Evolutionary conservation across 2,888 invertebrate species (phyloP), one percentile per base, ranked within the genome.

Genomic region (Tortricodes alternella): DNA sequence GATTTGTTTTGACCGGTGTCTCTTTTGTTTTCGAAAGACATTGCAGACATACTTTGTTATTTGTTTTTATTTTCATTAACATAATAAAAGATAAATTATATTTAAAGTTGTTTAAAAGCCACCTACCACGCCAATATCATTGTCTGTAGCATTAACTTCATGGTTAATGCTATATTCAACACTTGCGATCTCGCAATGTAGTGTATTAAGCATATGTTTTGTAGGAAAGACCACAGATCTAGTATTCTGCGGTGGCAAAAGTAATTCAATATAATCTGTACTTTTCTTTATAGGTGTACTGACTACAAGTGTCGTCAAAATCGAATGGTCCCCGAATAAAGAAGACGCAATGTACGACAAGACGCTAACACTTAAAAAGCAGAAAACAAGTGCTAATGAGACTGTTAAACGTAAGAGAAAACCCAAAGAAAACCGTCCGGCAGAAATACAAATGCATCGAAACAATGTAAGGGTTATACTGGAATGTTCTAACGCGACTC

Each of bases 401-500:
- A 27, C 27, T n/a, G n/a, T n/a, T 27, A n/a, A 4, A 15, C 9
- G 2, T 24, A 41, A 23, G 7, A 39, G 21, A 38, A 11, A 21
- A 21, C 3, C 3, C 0, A 41, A 41, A 27, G 9, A 34, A 27
- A 44, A 29, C 18, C 7, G 16, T 11, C 29, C 16, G 1, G 11
- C 44, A 3, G 44, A 44, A 1, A 29, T 44, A 29, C 16, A 29
- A 2, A 44, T 29, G 24, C 53, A 61, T 44, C 27, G 49, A 13
- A 16, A 35, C 7, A 61, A 61, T 46, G 49, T 59, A 16, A 37
- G 13, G 38, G 53, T 52, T 24, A 52, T 61, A 16, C 24, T 59
- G 7, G 41, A 48, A n/a, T 58, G 49, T 21, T 50, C 58, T 4
- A 61, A 61, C 32, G 51, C 59, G 6, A 59, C 74, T 0, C 73